These are phyloP conservation scores for Diaprepes abbreviatus DNA, from an alignment of 2,888 invertebrate genomes.

Conservation along the genomic window DNA sequence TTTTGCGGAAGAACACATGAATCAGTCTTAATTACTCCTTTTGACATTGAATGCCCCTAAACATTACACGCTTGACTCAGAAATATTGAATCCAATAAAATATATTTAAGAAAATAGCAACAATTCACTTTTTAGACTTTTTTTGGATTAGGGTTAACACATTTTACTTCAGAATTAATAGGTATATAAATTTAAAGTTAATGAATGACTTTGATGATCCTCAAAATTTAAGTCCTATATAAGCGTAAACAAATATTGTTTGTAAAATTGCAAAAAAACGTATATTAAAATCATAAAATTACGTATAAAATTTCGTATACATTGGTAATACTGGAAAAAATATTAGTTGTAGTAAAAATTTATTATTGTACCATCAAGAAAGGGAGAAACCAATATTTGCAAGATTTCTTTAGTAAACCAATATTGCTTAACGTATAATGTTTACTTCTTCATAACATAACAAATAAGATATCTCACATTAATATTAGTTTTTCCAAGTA, in stretches of 20 bases:
- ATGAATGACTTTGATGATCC: too few species aligned
- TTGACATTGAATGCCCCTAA: constrained; percentile 18
- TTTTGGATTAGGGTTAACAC: constrained; percentile 7
- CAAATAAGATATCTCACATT: too few species aligned
- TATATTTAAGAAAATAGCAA: constrained; percentile 10
- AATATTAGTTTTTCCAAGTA: too few species aligned
- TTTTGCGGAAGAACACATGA: constrained; percentile 11
- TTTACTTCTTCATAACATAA: too few species aligned
- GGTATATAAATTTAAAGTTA: too few species aligned
- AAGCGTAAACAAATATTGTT: constrained; percentile 3
- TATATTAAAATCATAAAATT: not conserved
- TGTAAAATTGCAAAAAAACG: constrained; percentile 13
- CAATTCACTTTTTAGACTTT: not conserved
- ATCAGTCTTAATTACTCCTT: constrained; percentile 21
- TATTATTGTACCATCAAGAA: too few species aligned
- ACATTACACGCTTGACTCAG: constrained; percentile 2
- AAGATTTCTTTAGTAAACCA: too few species aligned
- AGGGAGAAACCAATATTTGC: too few species aligned
- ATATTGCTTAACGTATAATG: too few species aligned
- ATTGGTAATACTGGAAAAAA: constrained; percentile 4
- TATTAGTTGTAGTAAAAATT: too few species aligned
- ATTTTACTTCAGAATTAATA: not conserved
- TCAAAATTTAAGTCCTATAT: too few species aligned
- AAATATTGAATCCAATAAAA: constrained; percentile 10
- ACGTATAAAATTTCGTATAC: constrained; percentile 1